Conservation (phyloP, 2,797 vertebrate genomes). For the Anableps anableps region DNA sequence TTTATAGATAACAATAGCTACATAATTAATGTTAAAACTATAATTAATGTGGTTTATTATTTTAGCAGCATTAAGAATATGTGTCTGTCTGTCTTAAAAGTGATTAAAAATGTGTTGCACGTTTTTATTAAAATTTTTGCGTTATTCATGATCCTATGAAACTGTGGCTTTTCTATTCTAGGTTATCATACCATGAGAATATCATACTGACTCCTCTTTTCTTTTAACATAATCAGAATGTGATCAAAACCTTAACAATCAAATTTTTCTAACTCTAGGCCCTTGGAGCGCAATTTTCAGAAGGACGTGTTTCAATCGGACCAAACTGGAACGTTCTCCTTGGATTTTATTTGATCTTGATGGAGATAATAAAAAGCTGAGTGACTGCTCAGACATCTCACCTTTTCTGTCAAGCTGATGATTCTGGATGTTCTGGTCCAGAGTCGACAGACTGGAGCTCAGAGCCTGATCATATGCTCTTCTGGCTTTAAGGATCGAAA, state of each 20-base stretch:
- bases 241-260: neutral
- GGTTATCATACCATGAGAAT: neutral
- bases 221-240: neutral
- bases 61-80: neutral
- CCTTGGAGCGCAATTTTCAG: neutral
- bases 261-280: neutral
- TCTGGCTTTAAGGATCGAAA: constrained; percentile 89
- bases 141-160: neutral
- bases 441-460: constrained; percentile 64
- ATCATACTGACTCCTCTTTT: neutral
- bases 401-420: constrained; percentile 45
- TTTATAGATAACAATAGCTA: neutral
- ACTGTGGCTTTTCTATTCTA: neutral
- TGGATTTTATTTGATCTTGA: neutral
- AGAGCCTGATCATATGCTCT: constrained; percentile 86
- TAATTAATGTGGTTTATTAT: neutral
- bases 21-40: no score
- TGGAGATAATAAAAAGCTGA: neutral
- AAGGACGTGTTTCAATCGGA: neutral
- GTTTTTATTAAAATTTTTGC: neutral
- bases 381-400: constrained; percentile 16
- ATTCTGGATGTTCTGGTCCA: constrained; percentile 25
- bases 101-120: neutral
- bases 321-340: neutral
- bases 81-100: neutral